Percentiles rank a stretch among this genome's conserved stretches.
These are phyloP conservation scores for Uria aalge DNA, from an alignment of 2,113 vertebrate species.

Conservation along the genomic window DNA sequence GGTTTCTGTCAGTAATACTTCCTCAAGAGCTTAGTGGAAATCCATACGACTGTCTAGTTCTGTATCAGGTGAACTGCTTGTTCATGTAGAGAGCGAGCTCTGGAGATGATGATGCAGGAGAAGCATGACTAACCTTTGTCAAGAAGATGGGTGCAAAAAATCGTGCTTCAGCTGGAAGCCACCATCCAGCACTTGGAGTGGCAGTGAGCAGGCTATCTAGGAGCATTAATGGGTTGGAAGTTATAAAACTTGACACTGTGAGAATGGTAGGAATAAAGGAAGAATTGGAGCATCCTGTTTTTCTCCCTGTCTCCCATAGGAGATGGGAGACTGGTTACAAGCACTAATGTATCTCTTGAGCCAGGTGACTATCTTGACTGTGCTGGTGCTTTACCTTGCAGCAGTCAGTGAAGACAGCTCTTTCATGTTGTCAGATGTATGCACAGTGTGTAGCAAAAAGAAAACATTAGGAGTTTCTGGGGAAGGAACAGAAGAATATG, in stretches of 20 bases:
- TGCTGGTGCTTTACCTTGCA: neutral
- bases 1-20: neutral
- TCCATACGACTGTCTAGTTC: neutral
- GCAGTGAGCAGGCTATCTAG: neutral
- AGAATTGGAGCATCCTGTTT: neutral
- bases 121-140: neutral
- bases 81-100: neutral
- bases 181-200: neutral
- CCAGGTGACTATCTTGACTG: neutral
- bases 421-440: neutral
- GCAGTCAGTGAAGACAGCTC: neutral
- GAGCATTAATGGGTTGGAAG: neutral
- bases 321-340: neutral
- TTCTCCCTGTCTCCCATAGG: fast-evolving
- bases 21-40: neutral
- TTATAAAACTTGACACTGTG: neutral
- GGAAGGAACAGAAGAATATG: neutral
- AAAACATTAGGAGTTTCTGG: neutral
- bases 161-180: neutral
- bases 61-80: neutral
- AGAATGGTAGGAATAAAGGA: neutral
- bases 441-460: neutral
- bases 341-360: neutral
- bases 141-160: neutral
- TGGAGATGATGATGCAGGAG: neutral